phyloP scores from a whole-genome alignment of 2,113 vertebrate genomes.

The Regulus satrapa region DNA sequence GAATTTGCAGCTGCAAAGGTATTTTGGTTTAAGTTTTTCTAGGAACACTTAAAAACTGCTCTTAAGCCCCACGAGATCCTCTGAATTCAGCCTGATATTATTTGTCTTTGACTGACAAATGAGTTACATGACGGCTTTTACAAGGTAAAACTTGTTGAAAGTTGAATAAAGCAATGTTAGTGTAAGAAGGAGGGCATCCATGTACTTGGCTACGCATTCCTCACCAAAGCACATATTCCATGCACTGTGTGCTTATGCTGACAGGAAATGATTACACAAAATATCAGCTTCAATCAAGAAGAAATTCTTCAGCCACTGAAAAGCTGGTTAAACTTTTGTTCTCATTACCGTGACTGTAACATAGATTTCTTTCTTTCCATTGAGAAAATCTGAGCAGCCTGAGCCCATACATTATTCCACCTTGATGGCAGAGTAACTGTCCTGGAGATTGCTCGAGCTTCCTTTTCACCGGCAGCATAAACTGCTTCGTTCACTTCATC shows the following conservation, averaged over 20 bases:
- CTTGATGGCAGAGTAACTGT: not conserved
- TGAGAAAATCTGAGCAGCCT: not conserved
- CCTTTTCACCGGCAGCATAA: not conserved
- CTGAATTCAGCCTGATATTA: not conserved
- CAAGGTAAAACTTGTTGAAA: not conserved
- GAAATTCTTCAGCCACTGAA: not conserved
- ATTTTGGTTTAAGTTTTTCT: not conserved
- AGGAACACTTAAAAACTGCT: not conserved
- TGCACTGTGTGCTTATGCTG: not conserved
- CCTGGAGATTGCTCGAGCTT: not conserved
- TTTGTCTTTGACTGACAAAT: not conserved
- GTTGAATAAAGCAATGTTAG: not conserved
- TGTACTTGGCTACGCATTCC: not conserved
- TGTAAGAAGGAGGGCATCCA: not conserved
- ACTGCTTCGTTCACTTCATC: constrained; percentile 10
- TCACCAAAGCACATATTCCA: not conserved
- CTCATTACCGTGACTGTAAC: not conserved
- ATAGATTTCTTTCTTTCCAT: not conserved
- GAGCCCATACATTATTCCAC: not conserved
- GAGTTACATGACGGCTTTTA: not conserved
- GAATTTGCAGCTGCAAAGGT: not conserved
- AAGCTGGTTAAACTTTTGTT: not conserved
- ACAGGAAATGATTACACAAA: not conserved
- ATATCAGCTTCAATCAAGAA: not conserved
- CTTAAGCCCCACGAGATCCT: not conserved